A percentile compares a stretch with the other conserved stretches of the same genome.
Conservation (phyloP, 1,140 invertebrate species). For the Gonioctena quinquepunctata region DNA sequence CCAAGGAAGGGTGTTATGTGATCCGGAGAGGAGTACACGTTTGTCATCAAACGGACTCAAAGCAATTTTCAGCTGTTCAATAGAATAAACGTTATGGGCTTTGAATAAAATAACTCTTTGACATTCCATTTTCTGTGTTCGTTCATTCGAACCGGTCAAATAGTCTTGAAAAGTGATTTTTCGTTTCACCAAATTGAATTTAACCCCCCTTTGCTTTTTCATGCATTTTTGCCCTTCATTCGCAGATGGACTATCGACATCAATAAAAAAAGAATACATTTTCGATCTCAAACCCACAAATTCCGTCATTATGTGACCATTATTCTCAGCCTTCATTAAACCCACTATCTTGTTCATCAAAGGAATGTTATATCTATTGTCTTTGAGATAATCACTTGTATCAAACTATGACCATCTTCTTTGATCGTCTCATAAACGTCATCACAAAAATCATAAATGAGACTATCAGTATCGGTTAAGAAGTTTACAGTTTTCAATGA, state of each 20-base stretch:
- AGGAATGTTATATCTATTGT: slow-evolving; percentile 43
- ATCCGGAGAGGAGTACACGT: no score
- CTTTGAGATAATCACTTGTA: slow-evolving; percentile 39
- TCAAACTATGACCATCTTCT: slow-evolving; percentile 38
- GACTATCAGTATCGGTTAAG: slow-evolving; percentile 55
- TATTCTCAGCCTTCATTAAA: slow-evolving; percentile 56
- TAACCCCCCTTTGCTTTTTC: slow-evolving; percentile 34
- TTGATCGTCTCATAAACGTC: slow-evolving; percentile 46
- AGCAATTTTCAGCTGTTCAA: slow-evolving; percentile 27
- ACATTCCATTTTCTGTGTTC: slow-evolving; percentile 12
- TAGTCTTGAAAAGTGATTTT: slow-evolving; percentile 39
- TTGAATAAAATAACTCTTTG: slow-evolving; percentile 18
- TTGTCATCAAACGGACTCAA: background rate
- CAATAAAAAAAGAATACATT: slow-evolving; percentile 52
- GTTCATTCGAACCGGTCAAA: slow-evolving; percentile 26
- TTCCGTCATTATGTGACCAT: slow-evolving; percentile 26
- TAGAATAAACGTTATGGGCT: slow-evolving; percentile 32
- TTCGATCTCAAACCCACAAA: slow-evolving; percentile 52
- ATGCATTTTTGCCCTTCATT: background rate
- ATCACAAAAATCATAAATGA: slow-evolving; percentile 49
- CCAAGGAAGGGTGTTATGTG: no score
- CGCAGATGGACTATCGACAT: no score
- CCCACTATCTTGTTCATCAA: slow-evolving; percentile 55
- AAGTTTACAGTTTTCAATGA: slow-evolving; percentile 38
- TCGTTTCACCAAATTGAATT: slow-evolving; percentile 33